These are phyloP conservation scores for Dermolepida albohirtum DNA, from an alignment of 2,888 invertebrate genomes.

Conservation along the genomic window DNA sequence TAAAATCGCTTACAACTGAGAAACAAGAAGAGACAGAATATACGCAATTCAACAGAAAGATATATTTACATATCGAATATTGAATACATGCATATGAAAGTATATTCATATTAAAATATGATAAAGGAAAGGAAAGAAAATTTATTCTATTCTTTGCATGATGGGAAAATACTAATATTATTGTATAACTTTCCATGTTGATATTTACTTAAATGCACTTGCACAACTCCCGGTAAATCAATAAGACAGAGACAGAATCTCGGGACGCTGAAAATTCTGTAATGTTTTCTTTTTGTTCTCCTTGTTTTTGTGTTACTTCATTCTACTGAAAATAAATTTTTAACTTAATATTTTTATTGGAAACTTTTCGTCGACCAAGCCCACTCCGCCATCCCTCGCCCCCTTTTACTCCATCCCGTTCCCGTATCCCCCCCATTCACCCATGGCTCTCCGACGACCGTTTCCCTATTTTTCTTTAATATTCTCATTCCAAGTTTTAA, in stretches of 20 bases:
- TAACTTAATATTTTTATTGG: slow-evolving; percentile 43
- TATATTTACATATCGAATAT: slow-evolving; percentile 11
- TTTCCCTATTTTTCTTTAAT: slow-evolving; percentile 44
- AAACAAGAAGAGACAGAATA: too few species aligned
- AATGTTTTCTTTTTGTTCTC: slow-evolving; percentile 29
- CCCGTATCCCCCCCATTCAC: background rate
- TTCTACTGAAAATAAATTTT: slow-evolving; percentile 40
- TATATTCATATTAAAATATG: slow-evolving; percentile 25
- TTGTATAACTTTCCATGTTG: slow-evolving; percentile 36
- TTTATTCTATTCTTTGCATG: slow-evolving; percentile 12
- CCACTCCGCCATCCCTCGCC: background rate
- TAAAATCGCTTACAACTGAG: too few species aligned
- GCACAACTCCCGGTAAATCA: slow-evolving; percentile 33
- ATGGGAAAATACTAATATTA: slow-evolving; percentile 21
- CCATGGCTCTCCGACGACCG: background rate
- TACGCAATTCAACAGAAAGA: background rate
- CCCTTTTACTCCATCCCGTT: background rate
- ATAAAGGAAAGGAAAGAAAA: slow-evolving; percentile 18
- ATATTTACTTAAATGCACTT: slow-evolving; percentile 42
- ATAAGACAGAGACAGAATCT: slow-evolving; percentile 27
- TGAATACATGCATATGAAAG: slow-evolving; percentile 25
- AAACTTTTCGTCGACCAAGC: slow-evolving; percentile 38
- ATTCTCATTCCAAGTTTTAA: slow-evolving; percentile 49
- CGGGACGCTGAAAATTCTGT: slow-evolving; percentile 12
- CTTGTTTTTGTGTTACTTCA: slow-evolving; percentile 31